Evolutionary conservation across 2,888 invertebrate species (phyloP).

Genomic region (Disparrhopalites patrizii): DNA sequence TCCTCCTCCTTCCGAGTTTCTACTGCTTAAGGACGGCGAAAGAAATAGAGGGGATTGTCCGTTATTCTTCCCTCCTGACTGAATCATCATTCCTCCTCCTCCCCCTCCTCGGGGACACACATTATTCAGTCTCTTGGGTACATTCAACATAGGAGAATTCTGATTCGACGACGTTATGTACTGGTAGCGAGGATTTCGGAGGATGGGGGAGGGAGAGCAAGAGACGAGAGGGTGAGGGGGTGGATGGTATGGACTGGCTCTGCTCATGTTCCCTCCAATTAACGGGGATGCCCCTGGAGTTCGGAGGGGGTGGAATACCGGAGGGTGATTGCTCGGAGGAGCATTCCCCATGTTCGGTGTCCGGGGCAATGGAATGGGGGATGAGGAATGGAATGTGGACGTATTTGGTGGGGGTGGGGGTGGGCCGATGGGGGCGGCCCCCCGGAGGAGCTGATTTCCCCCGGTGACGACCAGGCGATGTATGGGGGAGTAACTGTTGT

Average conservation of each 20-base stretch:
- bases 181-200: constrained; percentile 46
- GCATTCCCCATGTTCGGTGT: constrained; percentile 6
- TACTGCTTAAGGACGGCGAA: constrained; percentile 11
- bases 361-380: constrained; percentile 18
- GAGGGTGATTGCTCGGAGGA: constrained; percentile 36
- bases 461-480: constrained; percentile 48
- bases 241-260: constrained; percentile 14
- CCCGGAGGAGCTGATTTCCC: constrained; percentile 34
- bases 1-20: no score
- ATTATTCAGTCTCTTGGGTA: constrained; percentile 21
- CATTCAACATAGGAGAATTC: constrained; percentile 45
- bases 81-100: neutral
- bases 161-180: constrained; percentile 48
- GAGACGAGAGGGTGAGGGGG: constrained; percentile 28
- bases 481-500: constrained; percentile 48
- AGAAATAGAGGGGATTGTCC: neutral
- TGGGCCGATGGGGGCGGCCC: neutral
- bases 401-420: constrained; percentile 18
- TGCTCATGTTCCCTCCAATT: constrained; percentile 46
- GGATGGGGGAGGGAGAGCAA: constrained; percentile 45
- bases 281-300: constrained; percentile 37
- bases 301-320: neutral
- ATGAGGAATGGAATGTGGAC: constrained; percentile 24
- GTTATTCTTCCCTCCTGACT: neutral
- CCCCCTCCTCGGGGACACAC: no score